Evolutionary conservation across 2,113 vertebrate genomes (phyloP), one percentile per base, ranked within the genome.

Genomic region (Callospermophilus lateralis): DNA sequence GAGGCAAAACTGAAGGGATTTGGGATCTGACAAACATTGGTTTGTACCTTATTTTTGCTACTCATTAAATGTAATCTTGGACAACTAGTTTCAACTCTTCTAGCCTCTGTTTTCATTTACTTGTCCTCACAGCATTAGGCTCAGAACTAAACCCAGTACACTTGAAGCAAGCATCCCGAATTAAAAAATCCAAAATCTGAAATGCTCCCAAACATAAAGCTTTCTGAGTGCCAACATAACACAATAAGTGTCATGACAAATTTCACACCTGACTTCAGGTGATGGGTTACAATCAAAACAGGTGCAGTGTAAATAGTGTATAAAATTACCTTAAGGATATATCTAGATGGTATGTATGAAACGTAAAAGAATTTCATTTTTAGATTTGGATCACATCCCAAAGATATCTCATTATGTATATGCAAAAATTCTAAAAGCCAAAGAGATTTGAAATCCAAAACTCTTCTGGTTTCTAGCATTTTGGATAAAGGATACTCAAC

Each of bases 1-100:
- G 28, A 87, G 53, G 32, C 53, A 80, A 55, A 87, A 17, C 70
- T 80, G 53, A 86, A 63, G 63, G 17, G 13, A 51, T 65, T 16
- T 93, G 16, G 34, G 19, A 6, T 65, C 37, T 85, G 63, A 91
- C 4, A 51, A 89, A 61, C 34, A 6, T 90, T 26, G 1, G 1
- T 39, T 84, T 88, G 22, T 78, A 84, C 9, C 42, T 42, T 70
- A 20, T 93, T 42, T 28, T 67, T 77, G n/a, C 28, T 84, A 48
- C 19, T 95, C 32, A 79, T 26, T 81, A 37, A 30, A 4, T 89
- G 28, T 53, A 55, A 94, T 63, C 32, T 53, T 53, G 17, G 89
- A 20, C 70, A 90, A 70, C 90, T 58, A 84, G 93, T 89, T 96
- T 76, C 51, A 94, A 55, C 12, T 90, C 58, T 76, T n/a, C 6